Percentiles rank a stretch among this genome's conserved stretches.
phyloP scores from a whole-genome alignment of 2,888 invertebrate genomes.

The Coronaproctus castanopsis region DNA sequence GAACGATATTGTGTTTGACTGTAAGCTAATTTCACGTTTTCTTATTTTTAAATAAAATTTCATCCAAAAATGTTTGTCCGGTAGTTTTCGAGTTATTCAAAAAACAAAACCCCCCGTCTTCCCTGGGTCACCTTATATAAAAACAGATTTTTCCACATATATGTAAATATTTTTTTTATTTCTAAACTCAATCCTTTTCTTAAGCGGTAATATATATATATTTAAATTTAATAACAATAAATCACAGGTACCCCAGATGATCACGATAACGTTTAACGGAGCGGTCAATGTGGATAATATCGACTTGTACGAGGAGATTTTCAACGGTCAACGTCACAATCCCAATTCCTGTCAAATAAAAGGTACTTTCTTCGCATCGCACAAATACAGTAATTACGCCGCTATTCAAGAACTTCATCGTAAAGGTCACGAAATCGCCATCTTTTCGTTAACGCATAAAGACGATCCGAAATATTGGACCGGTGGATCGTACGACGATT shows the following conservation, averaged over 20 bases:
- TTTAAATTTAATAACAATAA: no score
- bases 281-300: constrained; percentile 84
- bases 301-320: constrained; percentile 73
- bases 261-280: constrained; percentile 79
- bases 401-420: constrained; percentile 74
- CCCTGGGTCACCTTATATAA: no score
- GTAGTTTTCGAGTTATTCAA: no score
- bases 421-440: constrained; percentile 74
- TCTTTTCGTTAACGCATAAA: constrained; percentile 80
- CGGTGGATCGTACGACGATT: constrained; percentile 68
- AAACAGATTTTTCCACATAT: no score
- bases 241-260: constrained; percentile 64
- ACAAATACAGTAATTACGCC: constrained; percentile 81
- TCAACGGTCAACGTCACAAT: constrained; percentile 63
- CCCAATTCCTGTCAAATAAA: constrained; percentile 76
- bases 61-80: no score
- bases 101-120: no score
- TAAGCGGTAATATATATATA: no score
- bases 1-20: no score
- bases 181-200: no score
- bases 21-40: no score
- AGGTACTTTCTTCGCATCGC: constrained; percentile 77
- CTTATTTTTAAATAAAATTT: no score
- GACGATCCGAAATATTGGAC: constrained; percentile 82
- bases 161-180: no score